Percentiles rank a stretch among this genome's conserved stretches.
Evolutionary conservation across 2,113 vertebrate species (phyloP).

Genomic region (Tyto alba): DNA sequence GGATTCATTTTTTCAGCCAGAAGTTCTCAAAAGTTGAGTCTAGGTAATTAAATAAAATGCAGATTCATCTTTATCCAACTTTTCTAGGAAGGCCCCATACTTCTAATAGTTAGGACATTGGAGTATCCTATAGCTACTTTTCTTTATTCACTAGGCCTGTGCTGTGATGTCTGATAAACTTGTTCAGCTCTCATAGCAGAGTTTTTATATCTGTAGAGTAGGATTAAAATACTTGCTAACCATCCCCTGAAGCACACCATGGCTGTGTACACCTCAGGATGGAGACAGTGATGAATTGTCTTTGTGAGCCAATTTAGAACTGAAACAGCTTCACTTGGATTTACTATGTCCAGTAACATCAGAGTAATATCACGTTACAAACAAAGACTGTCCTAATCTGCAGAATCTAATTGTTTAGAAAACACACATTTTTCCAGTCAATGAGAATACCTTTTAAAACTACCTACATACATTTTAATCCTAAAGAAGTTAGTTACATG

Average conservation of each 20-base stretch:
- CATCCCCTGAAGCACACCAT: background rate
- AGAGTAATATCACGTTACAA: background rate
- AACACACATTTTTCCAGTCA: background rate
- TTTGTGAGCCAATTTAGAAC: constrained; percentile 1
- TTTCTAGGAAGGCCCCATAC: background rate
- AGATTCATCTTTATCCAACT: background rate
- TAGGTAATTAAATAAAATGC: background rate
- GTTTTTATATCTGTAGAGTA: background rate
- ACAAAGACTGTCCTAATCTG: background rate
- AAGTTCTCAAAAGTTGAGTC: background rate
- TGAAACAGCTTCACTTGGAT: background rate
- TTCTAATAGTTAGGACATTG: background rate
- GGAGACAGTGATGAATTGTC: background rate
- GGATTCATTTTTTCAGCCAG: background rate
- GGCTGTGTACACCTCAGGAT: background rate
- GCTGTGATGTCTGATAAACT: background rate
- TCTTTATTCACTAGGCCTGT: background rate
- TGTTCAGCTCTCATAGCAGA: background rate
- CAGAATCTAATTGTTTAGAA: background rate
- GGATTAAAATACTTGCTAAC: constrained; percentile 2
- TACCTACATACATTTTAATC: background rate
- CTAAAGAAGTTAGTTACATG: background rate
- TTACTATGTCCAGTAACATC: background rate
- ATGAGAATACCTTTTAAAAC: background rate
- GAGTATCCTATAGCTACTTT: background rate